These are phyloP conservation scores for Palythoa grandis DNA, from an alignment of 92 coral and sea anemone genomes.

Conservation along the genomic window DNA sequence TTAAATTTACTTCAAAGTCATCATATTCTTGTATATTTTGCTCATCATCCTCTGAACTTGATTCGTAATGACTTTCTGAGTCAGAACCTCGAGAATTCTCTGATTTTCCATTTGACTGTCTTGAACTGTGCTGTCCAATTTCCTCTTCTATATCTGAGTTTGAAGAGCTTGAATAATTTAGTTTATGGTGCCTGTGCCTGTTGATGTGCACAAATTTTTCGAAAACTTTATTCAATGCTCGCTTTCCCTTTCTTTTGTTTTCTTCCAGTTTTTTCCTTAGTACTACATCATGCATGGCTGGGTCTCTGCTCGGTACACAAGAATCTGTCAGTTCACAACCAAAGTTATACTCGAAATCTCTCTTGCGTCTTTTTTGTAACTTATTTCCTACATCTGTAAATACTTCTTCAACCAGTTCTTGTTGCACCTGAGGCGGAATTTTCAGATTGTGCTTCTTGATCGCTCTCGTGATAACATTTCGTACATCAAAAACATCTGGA, in stretches of 20 bases:
- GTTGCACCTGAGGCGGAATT: slow-evolving; percentile 62
- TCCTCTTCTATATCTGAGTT: slow-evolving; percentile 5
- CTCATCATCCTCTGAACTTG: slow-evolving; percentile 27
- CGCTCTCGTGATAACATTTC: slow-evolving; percentile 61
- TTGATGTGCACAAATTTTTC: slow-evolving; percentile 67
- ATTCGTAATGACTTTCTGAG: not conserved
- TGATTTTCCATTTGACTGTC: not conserved
- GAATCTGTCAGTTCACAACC: slow-evolving; percentile 87
- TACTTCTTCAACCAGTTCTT: slow-evolving; percentile 80
- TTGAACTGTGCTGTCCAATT: not conserved
- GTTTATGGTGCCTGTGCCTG: slow-evolving; percentile 14
- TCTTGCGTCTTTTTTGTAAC: slow-evolving; percentile 85
- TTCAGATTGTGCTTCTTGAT: slow-evolving; percentile 73
- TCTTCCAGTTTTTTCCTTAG: slow-evolving; percentile 72
- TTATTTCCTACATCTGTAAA: slow-evolving; percentile 90
- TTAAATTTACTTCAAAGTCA: slow-evolving; percentile 24
- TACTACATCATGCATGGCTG: slow-evolving; percentile 63
- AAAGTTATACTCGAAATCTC: slow-evolving; percentile 80
- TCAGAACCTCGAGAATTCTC: not conserved
- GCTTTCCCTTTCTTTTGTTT: slow-evolving; percentile 64
- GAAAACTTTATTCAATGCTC: slow-evolving; percentile 78
- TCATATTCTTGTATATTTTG: slow-evolving; percentile 29
- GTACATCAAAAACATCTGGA: slow-evolving; percentile 91
- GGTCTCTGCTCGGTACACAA: slow-evolving; percentile 69
- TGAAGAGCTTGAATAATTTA: slow-evolving; percentile 16